Conservation (phyloP, 2,888 invertebrate species). For the Scaeva pyrastri region DNA sequence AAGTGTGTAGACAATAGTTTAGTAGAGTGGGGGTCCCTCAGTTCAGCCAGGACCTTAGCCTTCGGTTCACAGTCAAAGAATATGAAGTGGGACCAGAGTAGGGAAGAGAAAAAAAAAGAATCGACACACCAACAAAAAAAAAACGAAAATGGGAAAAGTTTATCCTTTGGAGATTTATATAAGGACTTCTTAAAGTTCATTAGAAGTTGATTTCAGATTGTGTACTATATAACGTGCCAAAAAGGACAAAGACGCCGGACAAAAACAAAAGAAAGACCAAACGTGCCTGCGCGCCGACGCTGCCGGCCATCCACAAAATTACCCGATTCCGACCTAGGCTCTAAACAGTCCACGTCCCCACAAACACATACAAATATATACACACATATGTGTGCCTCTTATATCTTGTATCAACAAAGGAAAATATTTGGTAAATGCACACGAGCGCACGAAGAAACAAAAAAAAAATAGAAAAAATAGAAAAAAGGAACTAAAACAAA, state of each 20-base stretch:
- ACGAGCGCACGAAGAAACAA: conserved; percentile 27
- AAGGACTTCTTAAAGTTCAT: conserved; percentile 75
- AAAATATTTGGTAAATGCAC: conserved; percentile 47
- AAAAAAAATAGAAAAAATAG: background rate
- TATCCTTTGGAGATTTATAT: conserved; percentile 73
- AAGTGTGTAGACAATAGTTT: conserved; percentile 71
- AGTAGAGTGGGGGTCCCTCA: conserved; percentile 42
- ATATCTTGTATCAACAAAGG: background rate
- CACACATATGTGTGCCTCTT: no score
- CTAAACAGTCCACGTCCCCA: background rate
- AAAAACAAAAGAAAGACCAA: background rate
- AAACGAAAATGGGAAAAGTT: conserved; percentile 69
- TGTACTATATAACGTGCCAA: conserved; percentile 45
- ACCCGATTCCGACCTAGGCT: background rate
- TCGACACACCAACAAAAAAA: background rate
- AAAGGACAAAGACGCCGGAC: conserved; percentile 16
- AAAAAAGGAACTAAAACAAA: conserved; percentile 13
- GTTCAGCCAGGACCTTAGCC: conserved; percentile 10
- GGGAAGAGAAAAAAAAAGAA: background rate
- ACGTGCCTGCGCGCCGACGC: conserved; percentile 22
- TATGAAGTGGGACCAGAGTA: background rate
- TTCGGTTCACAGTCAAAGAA: no score
- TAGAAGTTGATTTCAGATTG: conserved; percentile 74
- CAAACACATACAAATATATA: no score
- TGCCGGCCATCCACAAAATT: conserved; percentile 11